Evolutionary conservation across 2,797 vertebrate genomes (phyloP), one percentile per base, ranked within the genome.

Genomic region (Hephaestus fuliginosus): DNA sequence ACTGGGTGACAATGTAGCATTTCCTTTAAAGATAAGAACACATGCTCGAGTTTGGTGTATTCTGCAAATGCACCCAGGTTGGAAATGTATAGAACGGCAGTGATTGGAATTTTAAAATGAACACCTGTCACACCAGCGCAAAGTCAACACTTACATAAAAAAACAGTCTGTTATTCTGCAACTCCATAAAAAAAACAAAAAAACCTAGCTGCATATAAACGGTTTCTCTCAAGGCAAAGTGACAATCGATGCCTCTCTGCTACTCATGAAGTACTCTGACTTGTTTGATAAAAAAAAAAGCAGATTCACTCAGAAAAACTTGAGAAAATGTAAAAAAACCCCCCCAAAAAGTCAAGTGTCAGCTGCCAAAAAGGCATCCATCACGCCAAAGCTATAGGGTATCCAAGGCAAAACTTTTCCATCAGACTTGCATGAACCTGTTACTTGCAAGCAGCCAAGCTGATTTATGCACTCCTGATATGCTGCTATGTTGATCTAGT

Each of bases 351-450:
- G 20, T 63, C 3, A 36, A 55, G 28, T 53, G 58, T 63, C 60
- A 60, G 51, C 49, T 28, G 52, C 76, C 62, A 14, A 5, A 0
- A 12, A 72, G 53, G 67, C 67, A n/a, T 79, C 77, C 64, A 71
- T 83, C 83, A 55, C 53, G 8, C 49, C 0, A 0, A 70, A 75
- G 70, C 86, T 84, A 81, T 25, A 66, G 78, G 75, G 49, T 61
- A 65, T 90, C 84, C 14, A 43, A 69, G 7, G 36, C 3, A 76
- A 71, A 52, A 82, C 3, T 2, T 41, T 83, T 74, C 68, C 57
- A 53, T 69, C 65, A 39, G 74, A 82, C 90, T 57, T 92, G 92
- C 66, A 49, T 30, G 51, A 86, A 84, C 89, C 75, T 90, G 93
- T 76, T 82, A 67, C 66, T 76, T 62, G 63, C 30, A 53, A n/a